Conservation (phyloP, 1,140 invertebrate genomes). For the Drosophila pseudoananassae region DNA sequence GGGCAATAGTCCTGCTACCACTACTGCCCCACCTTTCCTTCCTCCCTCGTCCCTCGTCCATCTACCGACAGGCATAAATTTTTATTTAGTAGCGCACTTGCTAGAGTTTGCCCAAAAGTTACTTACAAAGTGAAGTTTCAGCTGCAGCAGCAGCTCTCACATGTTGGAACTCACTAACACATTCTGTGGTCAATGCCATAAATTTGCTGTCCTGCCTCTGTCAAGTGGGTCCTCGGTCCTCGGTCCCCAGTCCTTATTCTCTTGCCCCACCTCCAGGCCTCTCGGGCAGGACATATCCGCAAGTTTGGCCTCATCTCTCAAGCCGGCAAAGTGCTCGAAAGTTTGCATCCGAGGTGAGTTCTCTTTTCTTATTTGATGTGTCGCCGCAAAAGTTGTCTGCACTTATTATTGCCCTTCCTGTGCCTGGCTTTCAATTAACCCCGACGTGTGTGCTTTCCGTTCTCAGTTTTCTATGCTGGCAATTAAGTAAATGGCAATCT, state of each 20-base stretch:
- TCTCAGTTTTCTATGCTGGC: not conserved
- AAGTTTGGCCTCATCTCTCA: slow-evolving; percentile 55
- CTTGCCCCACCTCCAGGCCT: not conserved
- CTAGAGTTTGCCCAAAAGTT: slow-evolving; percentile 63
- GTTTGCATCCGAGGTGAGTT: slow-evolving; percentile 50
- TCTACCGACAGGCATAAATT: slow-evolving; percentile 56
- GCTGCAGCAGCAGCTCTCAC: slow-evolving; percentile 43
- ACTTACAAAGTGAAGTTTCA: slow-evolving; percentile 71
- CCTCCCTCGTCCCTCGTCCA: not conserved
- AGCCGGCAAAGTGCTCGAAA: slow-evolving; percentile 47
- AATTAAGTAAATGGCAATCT: slow-evolving; percentile 45
- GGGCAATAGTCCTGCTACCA: slow-evolving; percentile 47
- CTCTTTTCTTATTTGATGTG: slow-evolving; percentile 25
- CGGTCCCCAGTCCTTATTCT: slow-evolving; percentile 3
- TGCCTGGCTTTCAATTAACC: slow-evolving; percentile 49
- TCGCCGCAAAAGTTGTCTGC: slow-evolving; percentile 36
- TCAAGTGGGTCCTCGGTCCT: slow-evolving; percentile 12
- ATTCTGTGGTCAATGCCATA: slow-evolving; percentile 60
- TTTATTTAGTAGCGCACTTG: slow-evolving; percentile 73
- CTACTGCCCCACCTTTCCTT: slow-evolving; percentile 2
- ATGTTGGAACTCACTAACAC: slow-evolving; percentile 49
- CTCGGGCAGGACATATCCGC: slow-evolving; percentile 13
- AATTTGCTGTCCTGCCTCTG: slow-evolving; percentile 55
- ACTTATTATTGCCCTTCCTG: slow-evolving; percentile 21
- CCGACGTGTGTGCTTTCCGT: slow-evolving; percentile 3